Evolutionary conservation across 2,797 vertebrate species (phyloP).

Genomic region (Chelidonichthys spinosus): DNA sequence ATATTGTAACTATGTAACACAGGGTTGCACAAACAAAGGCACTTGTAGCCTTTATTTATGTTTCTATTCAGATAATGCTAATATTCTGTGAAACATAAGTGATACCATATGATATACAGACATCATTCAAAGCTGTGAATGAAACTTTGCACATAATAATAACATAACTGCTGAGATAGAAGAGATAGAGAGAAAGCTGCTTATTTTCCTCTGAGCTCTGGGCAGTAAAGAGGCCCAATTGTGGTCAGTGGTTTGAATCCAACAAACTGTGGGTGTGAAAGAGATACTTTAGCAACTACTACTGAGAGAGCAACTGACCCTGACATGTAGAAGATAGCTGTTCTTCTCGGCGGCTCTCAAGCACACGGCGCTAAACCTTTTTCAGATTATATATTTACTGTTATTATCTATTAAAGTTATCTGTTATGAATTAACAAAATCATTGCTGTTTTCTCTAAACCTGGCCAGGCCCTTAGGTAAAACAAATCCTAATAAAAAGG

Average conservation of each 20-base stretch:
- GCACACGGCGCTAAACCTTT: not conserved
- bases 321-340: not conserved
- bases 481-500: not conserved
- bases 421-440: not conserved
- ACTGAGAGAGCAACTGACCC: not conserved
- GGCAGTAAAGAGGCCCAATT: not conserved
- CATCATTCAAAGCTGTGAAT: constrained; percentile 14
- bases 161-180: not conserved
- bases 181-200: not conserved
- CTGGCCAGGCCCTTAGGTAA: not conserved
- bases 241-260: constrained; percentile 19
- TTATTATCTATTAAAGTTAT: not conserved
- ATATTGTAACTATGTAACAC: no score
- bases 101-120: constrained; percentile 17
- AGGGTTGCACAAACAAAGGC: no score
- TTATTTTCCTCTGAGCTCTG: not conserved
- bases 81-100: constrained; percentile 15
- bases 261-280: not conserved
- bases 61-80: not conserved
- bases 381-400: not conserved
- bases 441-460: not conserved
- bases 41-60: no score
- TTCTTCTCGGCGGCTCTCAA: not conserved
- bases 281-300: not conserved
- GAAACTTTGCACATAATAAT: not conserved